phyloP scores from a whole-genome alignment of 2,113 vertebrate genomes.

The Xiphophorus hellerii region DNA sequence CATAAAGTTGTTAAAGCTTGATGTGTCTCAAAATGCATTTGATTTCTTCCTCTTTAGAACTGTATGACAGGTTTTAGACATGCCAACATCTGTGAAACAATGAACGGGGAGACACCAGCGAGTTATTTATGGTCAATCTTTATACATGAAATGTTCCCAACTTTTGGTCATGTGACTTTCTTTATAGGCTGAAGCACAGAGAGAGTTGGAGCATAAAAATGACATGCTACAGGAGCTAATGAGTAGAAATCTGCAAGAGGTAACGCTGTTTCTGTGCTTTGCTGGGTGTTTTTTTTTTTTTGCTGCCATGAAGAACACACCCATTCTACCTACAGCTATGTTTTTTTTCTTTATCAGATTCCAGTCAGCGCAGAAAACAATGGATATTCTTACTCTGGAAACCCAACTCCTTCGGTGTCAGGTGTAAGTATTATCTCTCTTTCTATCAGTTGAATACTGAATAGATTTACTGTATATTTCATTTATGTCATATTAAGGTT shows the following conservation, averaged over 20 bases:
- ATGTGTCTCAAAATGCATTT: neutral
- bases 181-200: conserved; percentile 83
- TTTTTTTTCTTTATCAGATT: conserved; percentile 31
- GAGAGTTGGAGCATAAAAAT: conserved; percentile 87
- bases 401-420: conserved; percentile 72
- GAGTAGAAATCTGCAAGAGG: conserved; percentile 87
- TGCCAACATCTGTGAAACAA: neutral
- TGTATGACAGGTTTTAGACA: neutral
- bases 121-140: neutral
- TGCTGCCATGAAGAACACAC: neutral
- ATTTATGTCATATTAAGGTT: neutral
- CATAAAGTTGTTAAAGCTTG: neutral
- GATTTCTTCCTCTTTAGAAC: neutral
- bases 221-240: conserved; percentile 85
- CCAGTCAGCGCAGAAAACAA: conserved; percentile 82
- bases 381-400: conserved; percentile 81
- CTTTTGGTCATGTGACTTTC: neutral
- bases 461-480: neutral
- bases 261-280: conserved; percentile 37
- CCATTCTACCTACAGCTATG: neutral
- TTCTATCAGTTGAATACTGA: neutral
- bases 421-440: conserved; percentile 77
- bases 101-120: neutral
- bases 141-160: neutral
- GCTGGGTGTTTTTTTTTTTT: neutral